Conservation (phyloP, 1,140 invertebrate species). For the Monochamus saltuarius region DNA sequence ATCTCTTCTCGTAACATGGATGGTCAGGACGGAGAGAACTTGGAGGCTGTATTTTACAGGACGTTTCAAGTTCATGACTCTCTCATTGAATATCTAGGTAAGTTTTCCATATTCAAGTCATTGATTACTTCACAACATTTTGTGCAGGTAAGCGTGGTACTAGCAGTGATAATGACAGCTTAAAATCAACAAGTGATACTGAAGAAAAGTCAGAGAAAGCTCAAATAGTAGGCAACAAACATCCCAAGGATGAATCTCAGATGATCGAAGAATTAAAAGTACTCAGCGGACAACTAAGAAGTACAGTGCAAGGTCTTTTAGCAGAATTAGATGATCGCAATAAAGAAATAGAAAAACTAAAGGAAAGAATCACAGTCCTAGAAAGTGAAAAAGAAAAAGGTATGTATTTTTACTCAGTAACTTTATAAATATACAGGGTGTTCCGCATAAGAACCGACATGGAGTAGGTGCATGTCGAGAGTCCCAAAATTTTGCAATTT, state of each 20-base stretch:
- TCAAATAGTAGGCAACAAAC: slow-evolving; percentile 33
- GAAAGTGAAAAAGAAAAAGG: slow-evolving; percentile 31
- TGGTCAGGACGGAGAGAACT: slow-evolving; percentile 23
- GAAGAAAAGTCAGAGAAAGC: slow-evolving; percentile 24
- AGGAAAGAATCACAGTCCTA: slow-evolving; percentile 29
- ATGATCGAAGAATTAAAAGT: slow-evolving; percentile 40
- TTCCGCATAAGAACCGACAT: too few relatives aligned
- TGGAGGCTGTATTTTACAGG: slow-evolving; percentile 34
- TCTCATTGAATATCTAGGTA: slow-evolving; percentile 33
- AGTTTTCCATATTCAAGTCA: slow-evolving; percentile 6
- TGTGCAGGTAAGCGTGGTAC: slow-evolving; percentile 4
- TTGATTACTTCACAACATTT: neutral
- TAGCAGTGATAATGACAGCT: slow-evolving; percentile 18
- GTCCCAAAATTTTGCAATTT: too few relatives aligned
- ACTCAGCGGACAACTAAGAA: slow-evolving; percentile 35
- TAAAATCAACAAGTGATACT: slow-evolving; percentile 21
- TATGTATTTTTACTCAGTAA: neutral
- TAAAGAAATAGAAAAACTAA: slow-evolving; percentile 34
- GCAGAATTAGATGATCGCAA: slow-evolving; percentile 38
- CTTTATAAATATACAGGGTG: neutral
- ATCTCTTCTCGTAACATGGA: slow-evolving; percentile 17
- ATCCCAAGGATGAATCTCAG: slow-evolving; percentile 36
- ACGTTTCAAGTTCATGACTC: slow-evolving; percentile 41
- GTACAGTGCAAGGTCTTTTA: slow-evolving; percentile 35
- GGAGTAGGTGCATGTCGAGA: too few relatives aligned